A percentile compares a stretch with the other conserved stretches of the same genome.
phyloP scores from a whole-genome alignment of 2,797 vertebrate species.

The Masticophis lateralis region DNA sequence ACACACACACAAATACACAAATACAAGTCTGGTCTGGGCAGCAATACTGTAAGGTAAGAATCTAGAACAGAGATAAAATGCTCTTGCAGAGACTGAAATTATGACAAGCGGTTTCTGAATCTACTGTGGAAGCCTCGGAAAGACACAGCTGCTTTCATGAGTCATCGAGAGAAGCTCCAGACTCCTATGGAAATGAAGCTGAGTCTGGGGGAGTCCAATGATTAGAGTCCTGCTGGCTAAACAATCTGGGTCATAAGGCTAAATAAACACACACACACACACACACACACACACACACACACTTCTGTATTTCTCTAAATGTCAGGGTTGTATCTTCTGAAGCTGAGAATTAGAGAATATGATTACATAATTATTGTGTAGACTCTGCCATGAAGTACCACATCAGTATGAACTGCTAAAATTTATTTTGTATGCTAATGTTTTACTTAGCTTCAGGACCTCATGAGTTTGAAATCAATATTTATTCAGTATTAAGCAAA shows the following conservation, averaged over 20 bases:
- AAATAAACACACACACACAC: background rate
- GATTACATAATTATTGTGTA: background rate
- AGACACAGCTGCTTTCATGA: background rate
- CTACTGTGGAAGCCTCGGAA: background rate
- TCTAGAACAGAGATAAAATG: background rate
- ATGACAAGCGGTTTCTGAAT: background rate
- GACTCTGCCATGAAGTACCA: background rate
- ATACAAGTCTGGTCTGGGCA: background rate
- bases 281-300: background rate
- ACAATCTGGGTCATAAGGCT: background rate
- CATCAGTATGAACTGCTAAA: background rate
- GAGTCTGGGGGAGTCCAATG: background rate
- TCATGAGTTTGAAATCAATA: slow-evolving; percentile 14
- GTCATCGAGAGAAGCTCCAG: background rate
- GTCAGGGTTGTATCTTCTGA: background rate
- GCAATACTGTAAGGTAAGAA: background rate
- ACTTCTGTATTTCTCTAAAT: background rate
- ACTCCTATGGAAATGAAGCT: background rate
- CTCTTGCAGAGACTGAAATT: background rate
- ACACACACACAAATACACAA: background rate
- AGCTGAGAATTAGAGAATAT: background rate
- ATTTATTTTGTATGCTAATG: background rate
- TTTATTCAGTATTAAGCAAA: background rate
- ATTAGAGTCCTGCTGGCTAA: background rate
- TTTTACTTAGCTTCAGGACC: background rate